A percentile compares a stretch with the other conserved stretches of the same genome.
These are phyloP conservation scores for Etheostoma nigrum DNA, from an alignment of 2,797 vertebrate species.

Conservation along the genomic window DNA sequence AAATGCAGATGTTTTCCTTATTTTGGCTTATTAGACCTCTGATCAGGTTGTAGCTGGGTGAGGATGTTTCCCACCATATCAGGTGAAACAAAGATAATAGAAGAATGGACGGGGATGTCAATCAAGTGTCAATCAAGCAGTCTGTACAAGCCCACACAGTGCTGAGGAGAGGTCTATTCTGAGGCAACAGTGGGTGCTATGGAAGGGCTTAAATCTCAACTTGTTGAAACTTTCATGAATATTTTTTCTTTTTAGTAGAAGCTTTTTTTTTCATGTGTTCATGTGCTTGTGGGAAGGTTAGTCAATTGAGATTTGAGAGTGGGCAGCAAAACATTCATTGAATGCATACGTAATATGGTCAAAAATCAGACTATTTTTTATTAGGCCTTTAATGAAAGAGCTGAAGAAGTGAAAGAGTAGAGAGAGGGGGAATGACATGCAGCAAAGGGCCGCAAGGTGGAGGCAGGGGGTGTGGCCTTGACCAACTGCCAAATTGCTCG, in stretches of 20 bases:
- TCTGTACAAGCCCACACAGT: not conserved
- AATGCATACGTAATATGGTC: not conserved
- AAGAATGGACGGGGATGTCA: not conserved
- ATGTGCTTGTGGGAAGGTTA: conserved; percentile 8
- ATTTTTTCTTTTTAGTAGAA: not conserved
- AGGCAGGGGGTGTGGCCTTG: too few relatives aligned
- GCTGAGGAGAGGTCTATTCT: not conserved
- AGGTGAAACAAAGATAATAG: not conserved
- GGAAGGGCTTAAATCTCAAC: not conserved
- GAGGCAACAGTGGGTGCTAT: not conserved
- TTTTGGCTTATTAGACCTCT: not conserved
- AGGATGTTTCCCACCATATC: not conserved
- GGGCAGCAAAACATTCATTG: not conserved
- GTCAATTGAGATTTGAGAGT: conserved; percentile 8
- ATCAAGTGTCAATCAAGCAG: not conserved
- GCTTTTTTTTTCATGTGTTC: not conserved
- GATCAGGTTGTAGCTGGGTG: not conserved
- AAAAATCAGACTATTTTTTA: not conserved
- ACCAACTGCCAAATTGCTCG: too few relatives aligned
- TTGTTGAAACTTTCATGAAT: not conserved
- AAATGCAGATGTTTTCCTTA: not conserved
- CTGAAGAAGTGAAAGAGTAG: too few relatives aligned
- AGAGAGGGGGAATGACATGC: too few relatives aligned
- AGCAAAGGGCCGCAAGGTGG: too few relatives aligned
- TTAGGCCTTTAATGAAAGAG: too few relatives aligned